Evolutionary conservation across 2,113 vertebrate species (phyloP), one percentile per base, ranked within the genome.

Genomic region (Pogona vitticeps): DNA sequence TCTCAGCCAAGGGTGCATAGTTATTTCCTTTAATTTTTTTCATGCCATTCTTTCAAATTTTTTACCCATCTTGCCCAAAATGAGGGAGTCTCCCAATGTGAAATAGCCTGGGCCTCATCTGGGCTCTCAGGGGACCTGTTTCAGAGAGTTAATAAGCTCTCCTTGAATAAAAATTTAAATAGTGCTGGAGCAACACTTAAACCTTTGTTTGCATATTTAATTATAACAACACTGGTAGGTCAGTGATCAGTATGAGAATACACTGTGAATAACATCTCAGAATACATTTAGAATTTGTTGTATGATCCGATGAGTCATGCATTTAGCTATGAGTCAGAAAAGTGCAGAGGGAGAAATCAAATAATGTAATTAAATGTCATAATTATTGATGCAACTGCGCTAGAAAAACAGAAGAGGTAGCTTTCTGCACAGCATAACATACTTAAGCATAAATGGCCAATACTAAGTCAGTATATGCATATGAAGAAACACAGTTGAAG

Each of bases 221-320:
- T 65, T 79, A 72, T 61, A 82, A n/a, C 9, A 46, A 1, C 18
- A 5, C 17, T 76, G n/a, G 56, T 38, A 84, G 7, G 33, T 23
- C 65, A 31, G 28, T 13, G 40, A 90, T 86, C 17, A 58, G 28
- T 89, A 84, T 23, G n/a, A 86, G 86, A 33, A 9, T 83, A n/a
- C 28, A 68, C 42, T 28, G 36, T 3, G 73, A 88, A 80, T n/a
- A 89, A 46, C 12, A 28, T 73, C 80, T 86, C 67, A 83, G 52
- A 81, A 84, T 56, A 75, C 13, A 80, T 75, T 31, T 73, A 79
- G 76, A 70, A 76, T 82, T 31, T 87, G 59, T 76, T 68, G 52
- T 58, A 68, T 76, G 85, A 87, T 67, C 3, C 23, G 14, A 33
- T 81, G 83, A 86, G 26, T 86, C 86, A 87, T 26, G 71, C 1